A percentile compares a stretch with the other conserved stretches of the same genome.
Evolutionary conservation across 2,888 invertebrate species (phyloP).

Genomic region (Chromoteleia sp.): DNA sequence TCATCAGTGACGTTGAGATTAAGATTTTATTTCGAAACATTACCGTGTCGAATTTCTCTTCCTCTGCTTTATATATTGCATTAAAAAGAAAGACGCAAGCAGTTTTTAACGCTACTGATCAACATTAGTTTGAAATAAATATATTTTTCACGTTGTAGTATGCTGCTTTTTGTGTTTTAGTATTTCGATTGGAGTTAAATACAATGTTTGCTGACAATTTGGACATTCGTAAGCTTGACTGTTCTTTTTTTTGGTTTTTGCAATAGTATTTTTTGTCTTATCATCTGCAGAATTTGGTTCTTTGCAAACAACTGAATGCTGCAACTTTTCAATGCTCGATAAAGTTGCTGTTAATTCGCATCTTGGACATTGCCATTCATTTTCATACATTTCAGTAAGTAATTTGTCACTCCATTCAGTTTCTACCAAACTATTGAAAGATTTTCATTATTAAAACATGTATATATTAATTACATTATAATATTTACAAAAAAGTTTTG

Average conservation of each 20-base stretch:
- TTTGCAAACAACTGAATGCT: slow-evolving; percentile 87
- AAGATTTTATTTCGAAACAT: too few relatives aligned
- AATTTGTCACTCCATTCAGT: slow-evolving; percentile 89
- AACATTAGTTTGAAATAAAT: too few relatives aligned
- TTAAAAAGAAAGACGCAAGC: too few relatives aligned
- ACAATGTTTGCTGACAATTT: slow-evolving; percentile 88
- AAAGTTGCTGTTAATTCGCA: slow-evolving; percentile 88
- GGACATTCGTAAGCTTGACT: slow-evolving; percentile 89
- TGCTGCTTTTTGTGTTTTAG: slow-evolving; percentile 91
- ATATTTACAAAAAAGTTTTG: too few relatives aligned
- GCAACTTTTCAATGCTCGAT: slow-evolving; percentile 89
- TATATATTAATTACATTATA: too few relatives aligned
- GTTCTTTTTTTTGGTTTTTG: slow-evolving; percentile 85
- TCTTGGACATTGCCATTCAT: slow-evolving; percentile 90
- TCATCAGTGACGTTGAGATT: too few relatives aligned
- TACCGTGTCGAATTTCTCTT: too few relatives aligned
- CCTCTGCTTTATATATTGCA: too few relatives aligned
- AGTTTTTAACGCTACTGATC: too few relatives aligned
- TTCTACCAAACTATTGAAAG: slow-evolving; percentile 87
- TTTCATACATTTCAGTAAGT: slow-evolving; percentile 87
- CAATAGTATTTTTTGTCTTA: slow-evolving; percentile 77
- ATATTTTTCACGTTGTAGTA: not conserved
- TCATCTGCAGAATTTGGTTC: slow-evolving; percentile 75
- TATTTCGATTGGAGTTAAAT: slow-evolving; percentile 92
- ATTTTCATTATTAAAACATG: not conserved